Percentiles rank a stretch among this genome's conserved stretches.
Evolutionary conservation across 2,113 vertebrate genomes (phyloP).

Genomic region (Myodes glareolus): DNA sequence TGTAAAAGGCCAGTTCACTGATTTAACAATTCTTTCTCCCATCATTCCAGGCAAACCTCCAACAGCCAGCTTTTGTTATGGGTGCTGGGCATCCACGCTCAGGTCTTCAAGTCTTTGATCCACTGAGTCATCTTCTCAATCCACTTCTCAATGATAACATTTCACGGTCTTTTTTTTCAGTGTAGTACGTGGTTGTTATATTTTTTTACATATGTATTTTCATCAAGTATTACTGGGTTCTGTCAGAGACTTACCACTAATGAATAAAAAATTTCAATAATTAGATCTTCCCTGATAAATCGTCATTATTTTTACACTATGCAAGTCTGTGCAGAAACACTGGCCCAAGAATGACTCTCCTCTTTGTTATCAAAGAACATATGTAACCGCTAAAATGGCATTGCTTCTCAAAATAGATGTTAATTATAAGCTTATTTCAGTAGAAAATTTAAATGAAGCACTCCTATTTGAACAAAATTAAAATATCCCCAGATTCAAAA

Average conservation of each 20-base stretch:
- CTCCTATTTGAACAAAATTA: not conserved
- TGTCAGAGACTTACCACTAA: constrained; percentile 10
- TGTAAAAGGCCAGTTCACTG: not conserved
- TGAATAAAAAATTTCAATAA: constrained; percentile 39
- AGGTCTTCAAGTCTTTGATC: not conserved
- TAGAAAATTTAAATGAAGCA: constrained; percentile 31
- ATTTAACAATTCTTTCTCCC: not conserved
- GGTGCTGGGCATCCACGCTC: not conserved
- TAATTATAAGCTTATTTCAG: constrained; percentile 30
- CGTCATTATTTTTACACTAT: not conserved
- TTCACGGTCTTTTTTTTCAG: too few relatives aligned
- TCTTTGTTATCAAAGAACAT: constrained; percentile 31
- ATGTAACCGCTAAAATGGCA: not conserved
- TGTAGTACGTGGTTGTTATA: not conserved
- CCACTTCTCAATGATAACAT: not conserved
- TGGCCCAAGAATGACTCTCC: not conserved
- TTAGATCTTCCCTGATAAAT: not conserved
- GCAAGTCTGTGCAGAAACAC: not conserved
- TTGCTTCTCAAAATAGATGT: constrained; percentile 15
- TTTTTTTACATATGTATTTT: constrained; percentile 17
- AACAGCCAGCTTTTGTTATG: not conserved
- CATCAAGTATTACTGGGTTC: not conserved
- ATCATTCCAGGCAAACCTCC: not conserved
- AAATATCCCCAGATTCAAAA: not conserved
- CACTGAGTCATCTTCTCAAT: not conserved